phyloP scores from a whole-genome alignment of 2,113 vertebrate species.

The Aix galericulata region DNA sequence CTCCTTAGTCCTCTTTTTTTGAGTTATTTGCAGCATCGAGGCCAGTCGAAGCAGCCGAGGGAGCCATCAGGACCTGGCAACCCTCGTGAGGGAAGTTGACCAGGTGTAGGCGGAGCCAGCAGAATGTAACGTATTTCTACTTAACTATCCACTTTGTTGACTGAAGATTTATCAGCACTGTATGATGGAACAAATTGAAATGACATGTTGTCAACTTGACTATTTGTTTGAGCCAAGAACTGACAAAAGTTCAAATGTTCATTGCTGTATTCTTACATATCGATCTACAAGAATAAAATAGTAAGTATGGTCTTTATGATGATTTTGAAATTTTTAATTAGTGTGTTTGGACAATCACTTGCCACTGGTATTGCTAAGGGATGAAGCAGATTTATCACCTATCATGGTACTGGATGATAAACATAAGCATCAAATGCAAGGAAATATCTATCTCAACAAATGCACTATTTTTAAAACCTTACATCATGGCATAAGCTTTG shows the following conservation, averaged over 20 bases:
- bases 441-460: neutral
- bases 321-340: neutral
- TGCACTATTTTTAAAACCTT: neutral
- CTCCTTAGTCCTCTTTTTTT: no score
- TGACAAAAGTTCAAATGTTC: neutral
- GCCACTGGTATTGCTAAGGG: neutral
- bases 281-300: neutral
- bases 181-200: neutral
- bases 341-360: neutral
- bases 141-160: neutral
- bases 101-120: no score
- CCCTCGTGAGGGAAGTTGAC: no score
- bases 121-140: neutral
- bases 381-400: neutral
- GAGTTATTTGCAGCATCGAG: no score
- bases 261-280: neutral
- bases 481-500: neutral
- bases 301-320: accelerated
- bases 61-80: no score
- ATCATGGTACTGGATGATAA: neutral
- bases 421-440: neutral
- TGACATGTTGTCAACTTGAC: neutral
- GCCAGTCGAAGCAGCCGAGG: no score
- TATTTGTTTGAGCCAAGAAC: neutral
- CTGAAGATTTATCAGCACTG: neutral